Conservation (phyloP, 2,113 vertebrate species). For the Phaethornis superciliosus region DNA sequence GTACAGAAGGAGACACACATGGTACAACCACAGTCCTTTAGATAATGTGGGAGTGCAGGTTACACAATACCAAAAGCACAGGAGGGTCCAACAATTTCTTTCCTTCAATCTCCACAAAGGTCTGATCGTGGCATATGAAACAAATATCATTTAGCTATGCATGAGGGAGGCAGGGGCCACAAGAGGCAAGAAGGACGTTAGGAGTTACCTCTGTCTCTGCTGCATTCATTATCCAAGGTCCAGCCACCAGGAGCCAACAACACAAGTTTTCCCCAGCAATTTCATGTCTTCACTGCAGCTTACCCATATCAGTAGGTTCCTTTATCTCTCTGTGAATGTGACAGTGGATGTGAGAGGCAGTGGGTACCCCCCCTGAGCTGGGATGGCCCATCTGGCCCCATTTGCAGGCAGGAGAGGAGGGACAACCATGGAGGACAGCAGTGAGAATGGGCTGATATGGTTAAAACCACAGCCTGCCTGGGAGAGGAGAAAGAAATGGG, state of each 20-base stretch:
- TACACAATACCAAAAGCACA: neutral
- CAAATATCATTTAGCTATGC: neutral
- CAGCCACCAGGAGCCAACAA: neutral
- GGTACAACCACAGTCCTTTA: fast-evolving
- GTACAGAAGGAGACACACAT: neutral
- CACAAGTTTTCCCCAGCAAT: neutral
- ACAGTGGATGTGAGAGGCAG: neutral
- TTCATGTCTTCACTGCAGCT: neutral
- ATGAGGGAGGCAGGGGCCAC: neutral
- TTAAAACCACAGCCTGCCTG: neutral
- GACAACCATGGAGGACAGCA: fast-evolving
- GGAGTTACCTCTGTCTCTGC: neutral
- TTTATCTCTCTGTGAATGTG: neutral
- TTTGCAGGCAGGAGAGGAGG: neutral
- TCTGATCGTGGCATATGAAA: fast-evolving
- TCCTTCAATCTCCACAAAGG: neutral
- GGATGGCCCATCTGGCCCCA: no score
- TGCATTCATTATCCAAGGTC: neutral
- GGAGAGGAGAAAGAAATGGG: neutral
- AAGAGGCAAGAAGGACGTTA: neutral
- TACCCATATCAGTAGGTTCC: neutral
- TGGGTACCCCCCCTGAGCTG: fast-evolving
- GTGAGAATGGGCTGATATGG: neutral
- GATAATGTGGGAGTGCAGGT: neutral
- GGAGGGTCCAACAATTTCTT: neutral